A percentile compares a stretch with the other conserved stretches of the same genome.
Conservation (phyloP, 2,113 vertebrate genomes). For the Tinamus guttatus region DNA sequence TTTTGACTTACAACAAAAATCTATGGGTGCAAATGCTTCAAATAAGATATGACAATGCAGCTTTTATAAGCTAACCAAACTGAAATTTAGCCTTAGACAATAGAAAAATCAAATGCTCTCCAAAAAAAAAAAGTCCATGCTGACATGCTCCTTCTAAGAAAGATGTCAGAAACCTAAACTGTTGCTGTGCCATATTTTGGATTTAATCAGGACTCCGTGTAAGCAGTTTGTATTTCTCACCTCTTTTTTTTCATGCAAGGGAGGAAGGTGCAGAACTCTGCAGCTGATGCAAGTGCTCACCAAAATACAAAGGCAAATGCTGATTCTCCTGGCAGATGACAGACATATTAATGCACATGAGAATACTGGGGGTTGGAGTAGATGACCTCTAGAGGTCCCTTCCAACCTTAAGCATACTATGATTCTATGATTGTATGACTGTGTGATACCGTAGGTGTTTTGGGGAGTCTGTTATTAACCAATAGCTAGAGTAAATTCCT, state of each 20-base stretch:
- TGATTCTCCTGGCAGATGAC: not conserved
- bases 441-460: too few relatives aligned
- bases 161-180: not conserved
- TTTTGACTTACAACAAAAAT: conserved; percentile 38
- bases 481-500: too few relatives aligned
- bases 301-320: not conserved
- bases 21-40: not conserved
- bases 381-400: too few relatives aligned
- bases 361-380: too few relatives aligned
- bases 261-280: not conserved
- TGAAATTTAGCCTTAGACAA: not conserved
- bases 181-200: not conserved
- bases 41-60: not conserved
- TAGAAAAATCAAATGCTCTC: not conserved
- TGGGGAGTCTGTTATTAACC: too few relatives aligned
- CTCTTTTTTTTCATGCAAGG: not conserved
- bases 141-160: not conserved
- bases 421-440: too few relatives aligned
- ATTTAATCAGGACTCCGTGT: not conserved
- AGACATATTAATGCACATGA: not conserved
- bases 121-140: not conserved
- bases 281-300: not conserved
- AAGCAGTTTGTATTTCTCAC: not conserved
- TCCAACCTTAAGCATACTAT: too few relatives aligned
- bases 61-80: not conserved